Percentiles rank a stretch among this genome's conserved stretches.
Conservation (phyloP, 2,888 invertebrate genomes). For the Lasioglossum figueresi region DNA sequence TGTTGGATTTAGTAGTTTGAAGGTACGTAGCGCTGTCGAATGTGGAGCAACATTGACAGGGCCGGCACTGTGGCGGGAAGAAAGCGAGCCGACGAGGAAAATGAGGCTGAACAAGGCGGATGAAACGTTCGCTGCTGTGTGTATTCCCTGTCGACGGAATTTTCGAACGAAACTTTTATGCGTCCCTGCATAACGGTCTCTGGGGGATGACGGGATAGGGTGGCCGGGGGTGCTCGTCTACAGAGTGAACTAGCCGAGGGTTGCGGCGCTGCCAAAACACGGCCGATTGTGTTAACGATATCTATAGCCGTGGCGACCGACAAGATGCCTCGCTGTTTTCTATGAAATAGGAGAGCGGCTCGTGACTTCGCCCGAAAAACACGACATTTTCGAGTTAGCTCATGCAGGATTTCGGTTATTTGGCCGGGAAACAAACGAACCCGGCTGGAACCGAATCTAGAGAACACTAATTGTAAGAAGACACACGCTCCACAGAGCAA, state of each 20-base stretch:
- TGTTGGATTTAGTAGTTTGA: conserved; percentile 65
- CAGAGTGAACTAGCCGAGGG: conserved; percentile 41
- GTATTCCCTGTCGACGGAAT: conserved; percentile 49
- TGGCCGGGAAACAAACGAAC: conserved; percentile 71
- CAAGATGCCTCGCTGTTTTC: conserved; percentile 53
- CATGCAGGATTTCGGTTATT: conserved; percentile 64
- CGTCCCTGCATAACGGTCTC: conserved; percentile 50
- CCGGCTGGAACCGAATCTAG: conserved; percentile 30
- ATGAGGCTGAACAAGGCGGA: background rate
- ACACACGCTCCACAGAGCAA: background rate
- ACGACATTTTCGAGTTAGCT: conserved; percentile 59
- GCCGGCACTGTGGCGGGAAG: background rate
- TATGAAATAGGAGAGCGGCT: conserved; percentile 69
- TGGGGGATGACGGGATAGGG: conserved; percentile 13
- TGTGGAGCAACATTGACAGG: background rate
- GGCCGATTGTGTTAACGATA: conserved; percentile 72
- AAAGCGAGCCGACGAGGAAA: conserved; percentile 26
- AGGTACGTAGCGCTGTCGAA: conserved; percentile 26
- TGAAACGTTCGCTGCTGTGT: conserved; percentile 12
- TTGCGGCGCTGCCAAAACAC: conserved; percentile 61
- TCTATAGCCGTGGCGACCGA: conserved; percentile 37
- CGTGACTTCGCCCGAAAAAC: conserved; percentile 72
- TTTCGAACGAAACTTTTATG: conserved; percentile 65
- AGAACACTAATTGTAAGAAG: background rate
- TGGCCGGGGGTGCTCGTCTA: background rate